phyloP scores from a whole-genome alignment of 2,888 invertebrate genomes.

The Gastrophysa polygoni region DNA sequence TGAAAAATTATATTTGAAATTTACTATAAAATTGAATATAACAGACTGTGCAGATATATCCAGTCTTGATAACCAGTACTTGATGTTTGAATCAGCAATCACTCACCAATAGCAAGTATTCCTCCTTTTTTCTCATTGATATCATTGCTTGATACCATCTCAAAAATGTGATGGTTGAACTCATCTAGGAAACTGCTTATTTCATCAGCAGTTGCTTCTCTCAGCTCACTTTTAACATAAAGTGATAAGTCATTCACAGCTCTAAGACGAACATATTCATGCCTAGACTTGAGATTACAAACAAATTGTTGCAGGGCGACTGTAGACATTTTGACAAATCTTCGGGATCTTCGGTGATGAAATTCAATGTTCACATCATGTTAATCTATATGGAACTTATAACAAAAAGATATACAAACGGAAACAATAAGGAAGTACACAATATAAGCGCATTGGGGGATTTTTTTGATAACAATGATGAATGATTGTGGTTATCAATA shows the following conservation, averaged over 20 bases:
- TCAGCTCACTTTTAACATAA: conserved; percentile 88
- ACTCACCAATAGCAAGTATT: conserved; percentile 85
- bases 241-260: conserved; percentile 88
- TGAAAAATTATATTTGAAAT: no score
- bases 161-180: conserved; percentile 93
- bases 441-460: no score
- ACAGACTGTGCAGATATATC: no score
- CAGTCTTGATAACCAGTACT: neutral
- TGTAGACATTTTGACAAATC: conserved; percentile 62
- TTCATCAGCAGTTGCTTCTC: conserved; percentile 90
- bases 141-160: conserved; percentile 93
- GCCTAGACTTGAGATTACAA: conserved; percentile 84
- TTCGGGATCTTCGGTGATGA: conserved; percentile 50
- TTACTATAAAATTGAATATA: no score
- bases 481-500: no score
- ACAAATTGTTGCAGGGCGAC: conserved; percentile 80
- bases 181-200: conserved; percentile 90
- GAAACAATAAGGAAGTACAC: no score
- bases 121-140: conserved; percentile 95
- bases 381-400: no score
- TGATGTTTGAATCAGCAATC: neutral
- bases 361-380: no score
- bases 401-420: no score
- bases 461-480: no score
- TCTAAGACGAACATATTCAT: conserved; percentile 82